phyloP scores from a whole-genome alignment of 1,140 invertebrate species.

The Aphaenogaster ashmeadi region DNA sequence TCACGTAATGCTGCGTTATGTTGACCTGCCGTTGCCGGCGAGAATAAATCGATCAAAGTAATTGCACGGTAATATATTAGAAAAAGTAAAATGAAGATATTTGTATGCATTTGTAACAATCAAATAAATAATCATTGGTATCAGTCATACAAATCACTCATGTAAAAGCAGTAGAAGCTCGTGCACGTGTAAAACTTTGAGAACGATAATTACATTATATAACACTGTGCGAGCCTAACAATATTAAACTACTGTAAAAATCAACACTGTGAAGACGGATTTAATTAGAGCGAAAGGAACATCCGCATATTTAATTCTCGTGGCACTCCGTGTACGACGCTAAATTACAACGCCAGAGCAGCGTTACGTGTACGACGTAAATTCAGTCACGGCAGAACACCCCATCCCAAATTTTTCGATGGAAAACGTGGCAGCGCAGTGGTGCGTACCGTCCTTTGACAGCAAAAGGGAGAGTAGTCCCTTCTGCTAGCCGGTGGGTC shows the following conservation, averaged over 20 bases:
- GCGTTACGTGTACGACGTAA: conserved; percentile 24
- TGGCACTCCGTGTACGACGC: not conserved
- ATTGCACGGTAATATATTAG: not conserved
- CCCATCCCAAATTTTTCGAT: conserved; percentile 64
- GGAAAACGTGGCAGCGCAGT: conserved; percentile 12
- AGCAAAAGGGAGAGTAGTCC: conserved; percentile 61
- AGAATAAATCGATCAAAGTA: conserved; percentile 32
- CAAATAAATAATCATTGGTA: not conserved
- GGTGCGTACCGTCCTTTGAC: conserved; percentile 60
- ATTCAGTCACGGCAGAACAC: conserved; percentile 36
- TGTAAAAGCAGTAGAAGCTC: not conserved
- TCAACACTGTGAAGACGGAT: conserved; percentile 27
- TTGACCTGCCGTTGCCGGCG: conserved; percentile 6
- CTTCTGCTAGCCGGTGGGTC: conserved; percentile 65
- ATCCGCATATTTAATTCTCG: conserved; percentile 23
- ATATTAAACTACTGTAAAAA: conserved; percentile 9
- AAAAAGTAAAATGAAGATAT: not conserved
- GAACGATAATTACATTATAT: not conserved
- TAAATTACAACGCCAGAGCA: conserved; percentile 47
- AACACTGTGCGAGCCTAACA: not conserved
- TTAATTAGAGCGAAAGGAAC: conserved; percentile 39
- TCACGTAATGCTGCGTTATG: conserved; percentile 49
- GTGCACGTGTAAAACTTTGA: not conserved
- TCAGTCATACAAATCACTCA: not conserved
- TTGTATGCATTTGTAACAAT: not conserved